Conservation (phyloP, 2,113 vertebrate species). For the Gadus macrocephalus region DNA sequence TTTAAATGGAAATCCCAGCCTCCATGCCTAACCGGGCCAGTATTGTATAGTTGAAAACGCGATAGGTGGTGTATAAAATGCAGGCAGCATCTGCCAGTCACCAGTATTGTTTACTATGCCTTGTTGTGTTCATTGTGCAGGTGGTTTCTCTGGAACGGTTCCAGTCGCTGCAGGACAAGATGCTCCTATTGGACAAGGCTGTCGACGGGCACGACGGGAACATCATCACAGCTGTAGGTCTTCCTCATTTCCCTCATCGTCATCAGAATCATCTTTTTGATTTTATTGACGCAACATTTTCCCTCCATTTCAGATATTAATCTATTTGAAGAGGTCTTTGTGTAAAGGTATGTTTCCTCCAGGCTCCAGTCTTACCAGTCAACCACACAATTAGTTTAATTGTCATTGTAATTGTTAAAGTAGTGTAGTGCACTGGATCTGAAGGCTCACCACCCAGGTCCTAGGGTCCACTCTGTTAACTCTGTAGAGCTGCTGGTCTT, state of each 20-base stretch:
- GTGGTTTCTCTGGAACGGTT: conserved; percentile 86
- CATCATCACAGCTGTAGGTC: conserved; percentile 85
- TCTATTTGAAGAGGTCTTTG: conserved; percentile 87
- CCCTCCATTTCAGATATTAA: conserved; percentile 78
- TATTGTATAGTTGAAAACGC: too few species aligned
- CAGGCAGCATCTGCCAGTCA: background rate
- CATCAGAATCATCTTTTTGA: background rate
- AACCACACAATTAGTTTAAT: background rate
- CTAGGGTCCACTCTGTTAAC: too few species aligned
- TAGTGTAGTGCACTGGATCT: too few species aligned
- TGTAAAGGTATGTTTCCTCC: conserved; percentile 79
- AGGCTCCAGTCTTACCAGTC: background rate
- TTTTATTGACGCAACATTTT: background rate
- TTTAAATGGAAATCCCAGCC: too few species aligned
- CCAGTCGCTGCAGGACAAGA: conserved; percentile 88
- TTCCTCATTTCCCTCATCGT: too few species aligned
- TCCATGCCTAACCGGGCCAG: too few species aligned
- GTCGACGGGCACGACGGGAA: conserved; percentile 87
- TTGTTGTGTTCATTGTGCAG: conserved; percentile 47
- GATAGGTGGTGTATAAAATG: too few species aligned
- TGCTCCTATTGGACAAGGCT: conserved; percentile 84
- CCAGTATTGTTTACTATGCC: too few species aligned
- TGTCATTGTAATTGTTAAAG: background rate
- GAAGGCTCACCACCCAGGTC: too few species aligned
- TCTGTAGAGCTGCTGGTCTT: background rate